Base-by-base conservation (phyloP, 2,797 vertebrate genomes). In the Okamejei kenojei region DNA sequence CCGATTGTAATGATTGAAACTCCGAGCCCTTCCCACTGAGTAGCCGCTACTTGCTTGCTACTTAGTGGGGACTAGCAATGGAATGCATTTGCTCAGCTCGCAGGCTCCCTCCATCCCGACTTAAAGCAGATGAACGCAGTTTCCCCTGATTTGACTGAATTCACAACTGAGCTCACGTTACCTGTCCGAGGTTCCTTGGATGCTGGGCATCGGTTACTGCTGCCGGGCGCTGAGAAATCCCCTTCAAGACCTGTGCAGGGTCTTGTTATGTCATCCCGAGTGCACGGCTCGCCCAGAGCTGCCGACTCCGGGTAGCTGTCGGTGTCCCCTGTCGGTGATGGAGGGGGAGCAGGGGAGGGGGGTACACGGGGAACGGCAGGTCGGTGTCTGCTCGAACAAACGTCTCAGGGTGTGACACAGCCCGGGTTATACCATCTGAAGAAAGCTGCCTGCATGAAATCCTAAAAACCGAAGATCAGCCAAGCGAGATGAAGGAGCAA, bases 371-470 rank as follows among this genome's bases (percentile, higher is more conserved):
- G 45, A 54, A 6, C 26, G 19, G 19, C 21, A 74, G 71, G 71
- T 74, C 19, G 23, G 71, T 74, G 23, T 23, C 19, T 74, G 71
- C 71, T 74, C 23, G 19, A 76, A 58, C 6, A 76, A 38, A 32
- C 38, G 15, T 58, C 21, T 4, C 23, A 76, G 38, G 90, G 90
- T 63, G 90, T 29, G 71, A 17, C 15, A 29, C 23, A 54, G 6
- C 32, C 45, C 54, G 90, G 90, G 76, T 71, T 92, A 38, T 92
- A 92, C 90, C 90, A 92, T 92, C 71, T 92, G 71, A 54, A 26
- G 4, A 74, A 11, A 19, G 21, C 71, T 76, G 73, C 45, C 38
- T 45, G 71, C 71, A 74, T 21, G 7, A 45, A 74, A 54, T 5
- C 3, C 54, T 13, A 74, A 91, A 91, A 91, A 29, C 35, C 15